Conservation (phyloP, 2,888 invertebrate genomes). For the Tipula confusa region DNA sequence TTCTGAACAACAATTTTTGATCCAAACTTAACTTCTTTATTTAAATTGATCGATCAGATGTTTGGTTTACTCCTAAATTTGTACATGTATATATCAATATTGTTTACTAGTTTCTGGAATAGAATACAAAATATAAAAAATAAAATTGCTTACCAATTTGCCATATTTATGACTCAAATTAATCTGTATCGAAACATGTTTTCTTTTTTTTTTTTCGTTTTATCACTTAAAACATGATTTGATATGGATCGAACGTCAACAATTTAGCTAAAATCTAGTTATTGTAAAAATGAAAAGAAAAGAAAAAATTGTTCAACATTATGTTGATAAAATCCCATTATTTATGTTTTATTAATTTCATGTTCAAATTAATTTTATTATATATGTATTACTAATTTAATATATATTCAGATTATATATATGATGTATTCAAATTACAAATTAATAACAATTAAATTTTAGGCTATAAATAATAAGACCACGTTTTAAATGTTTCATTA, state of each 20-base stretch:
- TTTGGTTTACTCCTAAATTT: not conserved
- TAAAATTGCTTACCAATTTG: not conserved
- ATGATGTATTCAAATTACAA: not conserved
- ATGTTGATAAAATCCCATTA: constrained; percentile 14
- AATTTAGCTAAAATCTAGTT: too few relatives aligned
- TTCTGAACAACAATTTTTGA: too few relatives aligned
- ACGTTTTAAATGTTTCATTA: not conserved
- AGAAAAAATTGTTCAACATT: not conserved
- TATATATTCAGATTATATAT: not conserved
- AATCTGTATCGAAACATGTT: too few relatives aligned
- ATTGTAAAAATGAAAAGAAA: not conserved
- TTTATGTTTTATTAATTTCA: not conserved
- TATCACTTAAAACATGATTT: too few relatives aligned
- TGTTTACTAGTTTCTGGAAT: not conserved
- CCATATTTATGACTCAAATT: too few relatives aligned
- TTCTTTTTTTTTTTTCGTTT: too few relatives aligned
- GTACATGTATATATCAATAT: not conserved
- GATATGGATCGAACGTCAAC: too few relatives aligned
- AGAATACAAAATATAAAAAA: not conserved
- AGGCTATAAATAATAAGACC: not conserved
- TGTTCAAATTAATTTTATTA: not conserved
- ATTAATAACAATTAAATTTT: not conserved
- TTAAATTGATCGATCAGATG: too few relatives aligned
- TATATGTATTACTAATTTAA: not conserved
- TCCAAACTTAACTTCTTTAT: too few relatives aligned